Base-by-base conservation (phyloP, 2,113 vertebrate genomes). In the Tricholaema leucomelas region DNA sequence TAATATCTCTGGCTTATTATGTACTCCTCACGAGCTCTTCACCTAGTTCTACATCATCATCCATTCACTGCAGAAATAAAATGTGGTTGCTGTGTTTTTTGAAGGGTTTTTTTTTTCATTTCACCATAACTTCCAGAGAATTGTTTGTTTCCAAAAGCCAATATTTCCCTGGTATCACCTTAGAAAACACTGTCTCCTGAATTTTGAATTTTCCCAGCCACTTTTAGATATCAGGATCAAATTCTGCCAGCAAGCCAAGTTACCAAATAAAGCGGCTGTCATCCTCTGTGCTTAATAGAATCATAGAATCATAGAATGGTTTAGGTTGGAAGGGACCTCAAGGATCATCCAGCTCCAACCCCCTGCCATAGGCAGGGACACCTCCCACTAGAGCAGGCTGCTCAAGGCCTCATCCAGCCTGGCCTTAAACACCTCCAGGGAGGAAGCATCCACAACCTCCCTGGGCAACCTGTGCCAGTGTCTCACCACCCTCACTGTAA, bases 81-180 rank as follows among this genome's bases (percentile, higher is more conserved):
- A 52, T 33, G 6, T 0, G 0, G 10, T 64, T 81, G 24, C 5
- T 85, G 6, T 17, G 55, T 7, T 1, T 91, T 46, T 66, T 55
- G 24, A 55, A 42, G 23, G 48, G 11, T 13, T 50, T 10, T 38
- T n/a, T 52, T 77, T 63, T 64, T 23, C 19, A 69, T 6, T 55
- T 83, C 24, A 67, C 6, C 2, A 12, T 21, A 84, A 30, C 12
- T 75, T 74, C 54, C 64, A 40, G 9, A 64, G 74, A 81, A 27
- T 27, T 5, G 5, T 30, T 81, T 54, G 59, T 55, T 60, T 81
- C 69, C 38, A 84, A 84, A 24, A 87, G 3, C 3, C 15, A 46
- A 4, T 40, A 3, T 44, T 95, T 66, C 48, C 54, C 8, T n/a
- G 9, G 24, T 18, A 36, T 5, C 9, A 44, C 82, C 70, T 66